phyloP scores from a whole-genome alignment of 2,888 invertebrate species.

The Hedychridium roseum region DNA sequence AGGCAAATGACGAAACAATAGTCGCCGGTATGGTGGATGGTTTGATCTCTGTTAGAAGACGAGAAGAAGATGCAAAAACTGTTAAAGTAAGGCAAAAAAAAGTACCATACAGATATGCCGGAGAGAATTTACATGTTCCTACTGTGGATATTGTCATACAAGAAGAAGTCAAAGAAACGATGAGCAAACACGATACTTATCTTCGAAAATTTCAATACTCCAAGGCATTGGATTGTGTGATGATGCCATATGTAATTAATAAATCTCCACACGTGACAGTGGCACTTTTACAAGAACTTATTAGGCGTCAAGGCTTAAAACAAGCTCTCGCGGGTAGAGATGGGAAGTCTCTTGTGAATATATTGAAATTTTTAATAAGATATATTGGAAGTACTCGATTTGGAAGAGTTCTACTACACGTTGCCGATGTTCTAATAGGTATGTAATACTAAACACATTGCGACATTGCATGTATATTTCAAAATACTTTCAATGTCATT shows the following conservation, averaged over 20 bases:
- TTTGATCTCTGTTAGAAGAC: slow-evolving; percentile 83
- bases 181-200: slow-evolving; percentile 73
- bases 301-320: slow-evolving; percentile 80
- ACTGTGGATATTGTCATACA: slow-evolving; percentile 68
- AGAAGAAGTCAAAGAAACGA: slow-evolving; percentile 60
- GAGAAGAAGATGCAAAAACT: slow-evolving; percentile 69
- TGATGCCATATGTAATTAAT: slow-evolving; percentile 69
- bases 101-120: slow-evolving; percentile 66
- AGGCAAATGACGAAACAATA: slow-evolving; percentile 80
- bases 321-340: slow-evolving; percentile 79
- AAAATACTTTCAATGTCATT: slow-evolving; percentile 10
- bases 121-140: slow-evolving; percentile 50
- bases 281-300: slow-evolving; percentile 84
- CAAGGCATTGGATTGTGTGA: slow-evolving; percentile 78
- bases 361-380: slow-evolving; percentile 80
- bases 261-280: slow-evolving; percentile 81
- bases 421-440: slow-evolving; percentile 77
- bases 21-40: slow-evolving; percentile 95
- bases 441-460: slow-evolving; percentile 33
- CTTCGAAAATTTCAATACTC: slow-evolving; percentile 83
- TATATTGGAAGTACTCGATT: slow-evolving; percentile 79
- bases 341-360: slow-evolving; percentile 70
- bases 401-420: slow-evolving; percentile 77
- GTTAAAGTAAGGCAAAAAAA: slow-evolving; percentile 64
- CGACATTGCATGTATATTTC: not conserved